A percentile compares a stretch with the other conserved stretches of the same genome.
These are phyloP conservation scores for Ciona savignyi DNA, from an alignment of 23 tunicate genomes.

Conservation along the genomic window DNA sequence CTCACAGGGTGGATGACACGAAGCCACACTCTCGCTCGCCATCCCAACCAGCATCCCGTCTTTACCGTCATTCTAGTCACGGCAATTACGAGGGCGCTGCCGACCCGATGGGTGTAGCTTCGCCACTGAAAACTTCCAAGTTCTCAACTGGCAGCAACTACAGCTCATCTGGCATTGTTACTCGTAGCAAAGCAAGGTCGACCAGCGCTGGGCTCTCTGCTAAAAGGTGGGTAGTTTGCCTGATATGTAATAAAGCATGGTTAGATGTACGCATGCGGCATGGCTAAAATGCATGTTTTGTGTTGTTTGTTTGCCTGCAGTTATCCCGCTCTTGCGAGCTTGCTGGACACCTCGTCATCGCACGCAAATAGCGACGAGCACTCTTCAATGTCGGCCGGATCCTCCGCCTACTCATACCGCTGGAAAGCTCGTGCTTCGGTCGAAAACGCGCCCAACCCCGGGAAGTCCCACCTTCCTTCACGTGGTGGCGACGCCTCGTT, in stretches of 20 bases:
- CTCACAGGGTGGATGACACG: slow-evolving; percentile 28
- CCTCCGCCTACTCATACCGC: slow-evolving; percentile 26
- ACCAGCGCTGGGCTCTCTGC: slow-evolving; percentile 40
- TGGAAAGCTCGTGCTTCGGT: slow-evolving; percentile 14
- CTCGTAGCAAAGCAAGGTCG: slow-evolving; percentile 72
- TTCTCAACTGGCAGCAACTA: slow-evolving; percentile 21
- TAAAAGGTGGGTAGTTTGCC: slow-evolving; percentile 24
- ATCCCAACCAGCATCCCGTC: slow-evolving; percentile 48
- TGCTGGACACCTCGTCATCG: slow-evolving; percentile 18
- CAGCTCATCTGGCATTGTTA: slow-evolving; percentile 21
- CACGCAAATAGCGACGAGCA: background rate
- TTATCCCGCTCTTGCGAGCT: slow-evolving; percentile 48
- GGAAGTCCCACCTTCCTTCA: slow-evolving; percentile 8
- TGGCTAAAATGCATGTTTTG: slow-evolving; percentile 4
- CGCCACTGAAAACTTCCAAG: slow-evolving; percentile 54
- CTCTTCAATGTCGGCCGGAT: background rate
- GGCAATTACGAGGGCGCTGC: slow-evolving; percentile 2
- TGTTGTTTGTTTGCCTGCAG: slow-evolving; percentile 1
- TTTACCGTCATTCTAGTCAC: slow-evolving; percentile 22
- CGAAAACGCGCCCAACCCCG: slow-evolving; percentile 29
- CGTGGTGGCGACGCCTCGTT: background rate
- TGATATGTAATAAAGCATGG: slow-evolving; percentile 17
- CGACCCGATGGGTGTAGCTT: slow-evolving; percentile 28
- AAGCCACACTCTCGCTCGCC: slow-evolving; percentile 39
- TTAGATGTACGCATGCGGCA: background rate